Evolutionary conservation across 2,113 vertebrate species (phyloP), one percentile per base, ranked within the genome.

Genomic region (Abramis brama): DNA sequence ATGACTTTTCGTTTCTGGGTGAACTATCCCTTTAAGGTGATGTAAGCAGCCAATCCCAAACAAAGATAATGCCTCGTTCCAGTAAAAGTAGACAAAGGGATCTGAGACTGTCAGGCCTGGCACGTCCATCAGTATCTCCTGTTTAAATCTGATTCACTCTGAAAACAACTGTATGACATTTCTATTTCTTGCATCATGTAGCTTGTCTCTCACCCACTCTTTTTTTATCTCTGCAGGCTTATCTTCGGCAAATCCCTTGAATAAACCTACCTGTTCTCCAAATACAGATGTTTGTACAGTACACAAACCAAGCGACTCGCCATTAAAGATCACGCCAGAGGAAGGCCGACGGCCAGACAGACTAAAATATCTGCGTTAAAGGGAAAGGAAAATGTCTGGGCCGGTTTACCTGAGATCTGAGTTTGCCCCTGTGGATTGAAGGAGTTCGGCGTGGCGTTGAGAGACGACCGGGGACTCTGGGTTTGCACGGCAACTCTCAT

Each of bases 341-440:
- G 70, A 36, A 19, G 74, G 74, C 47, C 17, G 43, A 4, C 23
- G 11, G 33, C 78, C 74, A 76, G 74, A 76, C 15, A 30, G 47
- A 17, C 78, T 45, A 23, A 79, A 79, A 36, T 36, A 36, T 8
- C 33, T 21, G 19, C 13, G 2, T 62, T n/a, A 59, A 68, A 62
- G 21, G 64, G 52, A 59, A 68, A 47, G 10, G 33, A 43, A 55
- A 80, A 17, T 85, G 57, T 7, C 5, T 5, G 57, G 66, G 66
- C 43, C 50, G 21, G 5, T 30, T 82, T 96, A 97, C 96, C 96
- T 96, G 96, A 95, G 94, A 97, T 97, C 95, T 97, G 96, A 93
- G 95, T 96, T 95, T 97, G 96, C 95, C 96, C 96, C 96, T 97
- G 96, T 92, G 96, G 96, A 95, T 96, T 97, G 96, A 96, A 97